Conservation (phyloP, 2,888 invertebrate genomes). For the Cheilosia urbana region DNA sequence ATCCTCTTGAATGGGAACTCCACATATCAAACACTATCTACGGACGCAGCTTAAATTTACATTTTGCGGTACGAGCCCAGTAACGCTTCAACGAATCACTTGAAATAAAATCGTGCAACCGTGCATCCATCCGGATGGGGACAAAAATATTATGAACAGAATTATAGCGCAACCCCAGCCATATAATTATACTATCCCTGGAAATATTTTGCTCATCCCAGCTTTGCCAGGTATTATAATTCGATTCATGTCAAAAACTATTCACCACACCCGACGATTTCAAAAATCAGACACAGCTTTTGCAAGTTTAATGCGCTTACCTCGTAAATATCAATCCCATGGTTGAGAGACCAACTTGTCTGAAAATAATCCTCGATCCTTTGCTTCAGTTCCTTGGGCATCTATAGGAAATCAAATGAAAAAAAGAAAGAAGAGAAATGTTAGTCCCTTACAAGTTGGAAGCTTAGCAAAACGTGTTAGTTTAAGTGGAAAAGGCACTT, state of each 20-base stretch:
- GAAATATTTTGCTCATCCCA: no score
- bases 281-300: background rate
- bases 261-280: background rate
- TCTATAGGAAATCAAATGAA: slow-evolving; percentile 81
- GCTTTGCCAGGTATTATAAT: no score
- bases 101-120: no score
- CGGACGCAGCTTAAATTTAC: no score
- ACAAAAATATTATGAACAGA: no score
- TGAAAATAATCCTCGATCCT: slow-evolving; percentile 99
- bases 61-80: no score
- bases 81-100: no score
- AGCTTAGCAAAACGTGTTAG: slow-evolving; percentile 59
- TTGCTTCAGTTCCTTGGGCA: slow-evolving; percentile 97
- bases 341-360: slow-evolving; percentile 98
- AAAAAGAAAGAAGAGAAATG: slow-evolving; percentile 16
- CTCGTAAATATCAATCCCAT: slow-evolving; percentile 98
- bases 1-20: no score
- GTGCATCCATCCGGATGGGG: no score
- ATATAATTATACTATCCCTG: no score
- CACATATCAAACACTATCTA: no score
- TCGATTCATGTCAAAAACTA: background rate
- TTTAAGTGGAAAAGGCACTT: slow-evolving; percentile 52
- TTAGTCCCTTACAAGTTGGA: slow-evolving; percentile 15
- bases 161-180: no score
- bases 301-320: slow-evolving; percentile 85